Evolutionary conservation across 2,888 invertebrate species (phyloP).

Genomic region (Stictocephala bisonia): DNA sequence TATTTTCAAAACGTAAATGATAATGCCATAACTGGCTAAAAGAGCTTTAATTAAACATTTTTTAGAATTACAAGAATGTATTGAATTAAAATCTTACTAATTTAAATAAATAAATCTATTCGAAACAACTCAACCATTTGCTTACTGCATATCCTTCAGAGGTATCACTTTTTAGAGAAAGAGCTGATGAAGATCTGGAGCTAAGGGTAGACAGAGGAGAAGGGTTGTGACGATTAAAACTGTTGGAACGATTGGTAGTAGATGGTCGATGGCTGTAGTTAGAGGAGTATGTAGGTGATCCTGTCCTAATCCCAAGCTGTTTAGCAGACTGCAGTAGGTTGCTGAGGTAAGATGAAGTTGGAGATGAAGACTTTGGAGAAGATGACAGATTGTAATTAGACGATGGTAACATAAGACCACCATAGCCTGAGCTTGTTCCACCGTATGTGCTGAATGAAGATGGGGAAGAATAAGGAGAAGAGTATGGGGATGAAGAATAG

Average conservation of each 20-base stretch:
- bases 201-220: slow-evolving; percentile 48
- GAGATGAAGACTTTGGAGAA: slow-evolving; percentile 48
- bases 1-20: no score
- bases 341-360: slow-evolving; percentile 50
- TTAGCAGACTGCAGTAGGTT: slow-evolving; percentile 41
- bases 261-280: slow-evolving; percentile 15
- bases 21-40: no score
- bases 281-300: slow-evolving; percentile 46
- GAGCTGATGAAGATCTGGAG: slow-evolving; percentile 52
- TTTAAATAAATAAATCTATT: no score
- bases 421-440: slow-evolving; percentile 75
- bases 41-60: no score
- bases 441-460: slow-evolving; percentile 68
- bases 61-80: no score
- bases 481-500: slow-evolving; percentile 30
- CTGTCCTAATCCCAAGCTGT: slow-evolving; percentile 40
- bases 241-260: slow-evolving; percentile 50
- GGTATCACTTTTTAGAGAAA: slow-evolving; percentile 55
- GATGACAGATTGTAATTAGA: slow-evolving; percentile 51
- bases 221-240: slow-evolving; percentile 52
- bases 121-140: no score
- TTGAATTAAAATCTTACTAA: no score
- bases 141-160: slow-evolving; percentile 91
- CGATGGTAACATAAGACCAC: slow-evolving; percentile 74
- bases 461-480: slow-evolving; percentile 56